These are phyloP conservation scores for Centrocercus urophasianus DNA, from an alignment of 2,113 vertebrate species.

Conservation along the genomic window DNA sequence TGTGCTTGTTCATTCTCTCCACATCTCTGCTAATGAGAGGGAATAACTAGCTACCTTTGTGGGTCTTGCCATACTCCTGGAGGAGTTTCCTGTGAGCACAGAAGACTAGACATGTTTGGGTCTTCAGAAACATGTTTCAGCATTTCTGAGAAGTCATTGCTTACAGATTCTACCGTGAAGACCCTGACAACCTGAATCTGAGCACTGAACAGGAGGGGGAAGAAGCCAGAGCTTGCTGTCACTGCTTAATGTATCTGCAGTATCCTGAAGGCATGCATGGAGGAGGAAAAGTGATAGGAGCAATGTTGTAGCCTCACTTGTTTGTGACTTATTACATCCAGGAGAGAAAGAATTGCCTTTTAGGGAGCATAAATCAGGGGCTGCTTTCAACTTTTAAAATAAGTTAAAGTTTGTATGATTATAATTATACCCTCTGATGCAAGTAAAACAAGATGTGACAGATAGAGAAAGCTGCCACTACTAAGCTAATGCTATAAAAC, in stretches of 20 bases:
- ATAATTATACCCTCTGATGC: constrained; percentile 64
- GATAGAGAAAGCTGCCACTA: constrained; percentile 44
- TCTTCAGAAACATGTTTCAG: background rate
- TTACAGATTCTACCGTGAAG: background rate
- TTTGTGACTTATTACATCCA: background rate
- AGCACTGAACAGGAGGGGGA: background rate
- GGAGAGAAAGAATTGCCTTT: constrained; percentile 49
- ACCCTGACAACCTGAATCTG: background rate
- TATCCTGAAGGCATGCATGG: background rate
- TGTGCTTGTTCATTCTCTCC: background rate
- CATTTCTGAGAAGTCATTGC: background rate
- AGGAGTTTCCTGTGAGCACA: background rate
- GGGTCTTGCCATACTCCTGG: background rate
- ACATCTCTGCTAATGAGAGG: background rate
- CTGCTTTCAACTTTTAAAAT: constrained; percentile 46
- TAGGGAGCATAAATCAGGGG: constrained; percentile 66
- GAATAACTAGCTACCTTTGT: background rate
- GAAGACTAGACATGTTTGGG: background rate
- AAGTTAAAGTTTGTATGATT: constrained; percentile 43
- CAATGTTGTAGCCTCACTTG: background rate
- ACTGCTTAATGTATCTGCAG: background rate
- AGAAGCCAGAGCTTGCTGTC: background rate
- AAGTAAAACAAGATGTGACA: constrained; percentile 72
- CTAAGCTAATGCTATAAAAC: constrained; percentile 58
- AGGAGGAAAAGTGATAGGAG: background rate